Evolutionary conservation across 2,888 invertebrate species (phyloP).

Genomic region (Cephalotes varians): DNA sequence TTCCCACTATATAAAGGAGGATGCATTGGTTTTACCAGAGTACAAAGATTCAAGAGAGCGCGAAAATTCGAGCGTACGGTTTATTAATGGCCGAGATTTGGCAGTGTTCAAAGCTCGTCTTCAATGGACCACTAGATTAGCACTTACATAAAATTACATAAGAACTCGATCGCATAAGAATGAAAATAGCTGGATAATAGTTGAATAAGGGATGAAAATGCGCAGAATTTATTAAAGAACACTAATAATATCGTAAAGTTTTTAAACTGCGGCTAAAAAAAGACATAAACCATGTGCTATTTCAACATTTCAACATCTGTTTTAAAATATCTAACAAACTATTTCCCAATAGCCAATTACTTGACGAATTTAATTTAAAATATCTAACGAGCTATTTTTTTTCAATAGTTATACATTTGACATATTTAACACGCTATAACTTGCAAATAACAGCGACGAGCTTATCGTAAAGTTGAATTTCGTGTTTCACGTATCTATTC

Average conservation of each 20-base stretch:
- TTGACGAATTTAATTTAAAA: constrained; percentile 8
- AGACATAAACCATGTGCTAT: too few species aligned
- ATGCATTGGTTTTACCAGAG: constrained; percentile 29
- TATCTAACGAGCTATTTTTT: neutral
- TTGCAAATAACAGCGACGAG: neutral
- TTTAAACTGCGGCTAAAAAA: neutral
- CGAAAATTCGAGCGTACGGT: constrained; percentile 33
- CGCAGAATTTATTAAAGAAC: neutral
- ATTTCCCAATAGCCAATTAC: constrained; percentile 17
- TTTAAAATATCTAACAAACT: constrained; percentile 1
- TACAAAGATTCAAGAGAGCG: constrained; percentile 43
- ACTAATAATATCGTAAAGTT: neutral
- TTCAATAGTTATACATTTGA: neutral
- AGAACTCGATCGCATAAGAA: neutral
- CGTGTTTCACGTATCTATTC: neutral
- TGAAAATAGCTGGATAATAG: neutral
- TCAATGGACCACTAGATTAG: neutral
- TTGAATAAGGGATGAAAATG: neutral
- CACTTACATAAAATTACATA: neutral
- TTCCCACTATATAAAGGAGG: constrained; percentile 18
- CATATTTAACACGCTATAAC: neutral
- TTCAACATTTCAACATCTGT: neutral
- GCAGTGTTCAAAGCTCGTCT: neutral
- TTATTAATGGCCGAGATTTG: constrained; percentile 24
- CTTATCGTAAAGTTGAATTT: neutral